Evolutionary conservation across 2,797 vertebrate genomes (phyloP), one percentile per base, ranked within the genome.

Genomic region (Chaetophractus vellerosus): DNA sequence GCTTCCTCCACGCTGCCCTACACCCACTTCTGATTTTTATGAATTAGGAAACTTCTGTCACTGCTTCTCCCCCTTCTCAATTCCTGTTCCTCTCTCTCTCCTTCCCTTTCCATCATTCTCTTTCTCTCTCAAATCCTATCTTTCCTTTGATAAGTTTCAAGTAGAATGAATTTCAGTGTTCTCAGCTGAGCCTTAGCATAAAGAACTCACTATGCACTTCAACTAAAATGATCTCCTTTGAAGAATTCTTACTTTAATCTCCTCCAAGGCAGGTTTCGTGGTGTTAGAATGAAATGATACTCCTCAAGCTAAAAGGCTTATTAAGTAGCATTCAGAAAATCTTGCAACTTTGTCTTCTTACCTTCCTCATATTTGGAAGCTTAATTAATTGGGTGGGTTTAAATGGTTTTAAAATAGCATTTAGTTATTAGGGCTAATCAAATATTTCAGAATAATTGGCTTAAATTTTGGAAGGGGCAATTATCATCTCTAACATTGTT

Each of bases 331-430:
- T 87, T 96, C 86, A 94, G 82, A 89, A 96, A 96, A 93, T 69
- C 94, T 87, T 68, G 90, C 96, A 64, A 84, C 85, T 97, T 96
- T 86, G 48, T 97, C 38, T 48, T 19, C 93, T 93, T 92, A 50
- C 50, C 94, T 92, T 90, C 61, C 72, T 90, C 89, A 5, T 92
- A 94, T 97, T 97, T 97, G 96, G 97, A 84, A 93, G 88, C 45
- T 91, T 96, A 48, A 97, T 97, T 96, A 97, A 97, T 96, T 96
- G 96, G 68, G 59, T 92, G 94, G 63, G 38, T 89, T 94, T 97
- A 85, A 88, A 96, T 93, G 95, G 94, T 71, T 86, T 83, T 91
- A 87, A 96, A 94, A 94, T 90, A 93, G 75, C 61, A 66, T 84
- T 88, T 55, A 96, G 93, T 96, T 97, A 91, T 96, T 97, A 97